These are phyloP conservation scores for Gallinago stenura DNA, from an alignment of 2,797 vertebrate genomes.

Conservation along the genomic window DNA sequence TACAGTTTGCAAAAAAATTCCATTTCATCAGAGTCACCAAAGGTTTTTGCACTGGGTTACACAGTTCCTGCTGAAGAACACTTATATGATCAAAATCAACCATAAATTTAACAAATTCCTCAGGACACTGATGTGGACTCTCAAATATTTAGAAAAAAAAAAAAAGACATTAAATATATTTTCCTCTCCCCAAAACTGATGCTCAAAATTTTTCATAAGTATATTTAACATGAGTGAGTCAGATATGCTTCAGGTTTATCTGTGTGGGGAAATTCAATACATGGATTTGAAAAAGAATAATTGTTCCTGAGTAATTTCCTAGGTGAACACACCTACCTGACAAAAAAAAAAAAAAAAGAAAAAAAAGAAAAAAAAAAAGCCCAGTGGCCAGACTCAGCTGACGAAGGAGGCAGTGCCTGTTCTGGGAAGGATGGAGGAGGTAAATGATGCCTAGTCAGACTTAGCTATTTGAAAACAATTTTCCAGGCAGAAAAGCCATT, in stretches of 20 bases:
- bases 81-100: not conserved
- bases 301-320: not conserved
- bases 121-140: not conserved
- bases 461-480: not conserved
- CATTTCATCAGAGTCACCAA: not conserved
- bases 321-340: not conserved
- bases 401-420: not conserved
- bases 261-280: not conserved
- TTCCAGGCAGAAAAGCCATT: conserved; percentile 20
- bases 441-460: not conserved
- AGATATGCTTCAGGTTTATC: not conserved
- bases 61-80: not conserved
- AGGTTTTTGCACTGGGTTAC: not conserved
- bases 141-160: not conserved
- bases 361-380: not conserved
- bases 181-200: not conserved
- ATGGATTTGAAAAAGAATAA: not conserved
- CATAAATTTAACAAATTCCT: not conserved
- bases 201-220: not conserved
- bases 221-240: not conserved
- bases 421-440: not conserved
- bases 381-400: not conserved
- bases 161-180: not conserved
- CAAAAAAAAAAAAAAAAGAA: not conserved
- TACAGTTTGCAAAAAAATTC: not conserved